phyloP scores from a whole-genome alignment of 2,113 vertebrate genomes.

The Todiramphus saurophagus region DNA sequence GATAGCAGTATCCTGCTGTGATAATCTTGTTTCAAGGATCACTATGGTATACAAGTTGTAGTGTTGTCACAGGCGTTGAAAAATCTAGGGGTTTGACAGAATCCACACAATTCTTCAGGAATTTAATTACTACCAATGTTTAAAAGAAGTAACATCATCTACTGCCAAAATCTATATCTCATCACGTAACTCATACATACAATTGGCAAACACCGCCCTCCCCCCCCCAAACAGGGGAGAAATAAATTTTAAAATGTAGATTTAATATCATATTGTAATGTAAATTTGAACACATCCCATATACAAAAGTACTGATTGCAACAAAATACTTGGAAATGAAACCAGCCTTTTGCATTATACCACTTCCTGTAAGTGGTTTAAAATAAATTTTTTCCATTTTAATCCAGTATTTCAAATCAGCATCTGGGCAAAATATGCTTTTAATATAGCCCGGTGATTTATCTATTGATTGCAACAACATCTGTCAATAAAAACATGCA shows the following conservation, averaged over 20 bases:
- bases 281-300: not conserved
- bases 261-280: not conserved
- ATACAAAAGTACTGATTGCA: not conserved
- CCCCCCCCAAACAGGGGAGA: not conserved
- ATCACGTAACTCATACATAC: not conserved
- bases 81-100: not conserved
- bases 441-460: slow-evolving; percentile 59
- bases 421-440: slow-evolving; percentile 76
- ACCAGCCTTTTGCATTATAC: not conserved
- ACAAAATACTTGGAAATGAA: slow-evolving; percentile 36
- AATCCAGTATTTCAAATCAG: slow-evolving; percentile 63
- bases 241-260: not conserved
- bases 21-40: not conserved
- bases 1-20: not conserved
- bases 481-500: slow-evolving; percentile 65
- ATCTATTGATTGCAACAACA: slow-evolving; percentile 71
- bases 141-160: not conserved
- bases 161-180: not conserved
- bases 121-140: not conserved
- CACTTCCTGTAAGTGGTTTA: slow-evolving; percentile 18
- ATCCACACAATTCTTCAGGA: not conserved
- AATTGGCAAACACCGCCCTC: too few species aligned
- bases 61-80: not conserved
- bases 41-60: not conserved
- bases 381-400: slow-evolving; percentile 36